Evolutionary conservation across 2,888 invertebrate species (phyloP), one percentile per base, ranked within the genome.

Genomic region (Camptogramma bilineatum): DNA sequence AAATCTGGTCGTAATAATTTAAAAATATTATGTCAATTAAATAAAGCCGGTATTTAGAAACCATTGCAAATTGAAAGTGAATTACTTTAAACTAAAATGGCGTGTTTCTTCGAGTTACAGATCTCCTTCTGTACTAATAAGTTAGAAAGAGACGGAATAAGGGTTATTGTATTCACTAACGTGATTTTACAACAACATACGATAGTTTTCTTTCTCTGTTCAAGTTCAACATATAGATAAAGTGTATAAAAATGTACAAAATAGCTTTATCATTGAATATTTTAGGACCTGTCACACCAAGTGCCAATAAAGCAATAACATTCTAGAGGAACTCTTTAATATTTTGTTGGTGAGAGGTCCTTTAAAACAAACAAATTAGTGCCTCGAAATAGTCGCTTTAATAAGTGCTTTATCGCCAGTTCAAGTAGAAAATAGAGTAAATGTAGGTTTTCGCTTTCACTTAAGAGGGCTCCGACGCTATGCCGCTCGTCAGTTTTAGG

Each of bases 281-380:
- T 13, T 13, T 39, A 13, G 34, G 34, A 13, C 34, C 34, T 13
- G 4, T 13, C 34, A 13, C 34, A 39, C 34, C 13, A 39, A 39
- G 34, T 31, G 13, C 34, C 1, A 34, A 34, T 34, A 2, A 34
- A 28, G 28, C 28, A 28, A 28, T 28, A 4, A 28, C 4, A 28
- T 3, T 21, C 9, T 13, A 13, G 31, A 39, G 13, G 2, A 39
- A 39, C 13, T 39, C n/a, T n/a, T n/a, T n/a, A n/a, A n/a, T 4
- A 13, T 39, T 13, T 10, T 39, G 7, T 17, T 17, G 44, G 44
- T 44, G 44, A 39, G 34, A 44, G 44, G 44, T 17, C 16, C 44
- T 44, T 44, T 21, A 47, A 2, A 47, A 17, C 10, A 47, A n/a
- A 60, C 48, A 52, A 69, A 64, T 54, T 60, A 66, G 70, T 68